Conservation (phyloP, 2,888 invertebrate genomes). For the Mythimna vitellina region DNA sequence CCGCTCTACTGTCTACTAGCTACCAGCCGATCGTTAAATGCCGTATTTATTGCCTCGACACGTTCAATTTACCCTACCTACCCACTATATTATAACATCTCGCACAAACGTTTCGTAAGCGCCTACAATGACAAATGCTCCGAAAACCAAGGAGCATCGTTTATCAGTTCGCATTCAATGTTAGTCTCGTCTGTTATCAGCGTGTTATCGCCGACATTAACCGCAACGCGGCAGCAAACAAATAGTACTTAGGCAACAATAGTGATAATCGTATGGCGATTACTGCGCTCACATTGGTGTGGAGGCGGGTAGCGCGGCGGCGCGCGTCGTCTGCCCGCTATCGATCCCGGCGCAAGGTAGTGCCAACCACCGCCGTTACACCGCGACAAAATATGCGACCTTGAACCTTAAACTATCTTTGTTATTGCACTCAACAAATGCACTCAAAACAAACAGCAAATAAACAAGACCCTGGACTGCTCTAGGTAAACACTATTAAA, state of each 20-base stretch:
- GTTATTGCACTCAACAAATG: constrained; percentile 75
- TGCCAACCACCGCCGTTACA: constrained; percentile 79
- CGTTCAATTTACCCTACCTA: constrained; percentile 54
- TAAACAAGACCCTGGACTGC: constrained; percentile 24
- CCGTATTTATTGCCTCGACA: constrained; percentile 67
- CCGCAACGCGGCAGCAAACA: constrained; percentile 70
- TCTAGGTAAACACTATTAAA: constrained; percentile 1
- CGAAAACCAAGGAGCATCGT: constrained; percentile 49
- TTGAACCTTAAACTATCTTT: constrained; percentile 84
- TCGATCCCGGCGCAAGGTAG: constrained; percentile 85
- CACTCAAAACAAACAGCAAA: constrained; percentile 53
- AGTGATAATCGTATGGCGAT: constrained; percentile 79
- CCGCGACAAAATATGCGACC: constrained; percentile 81
- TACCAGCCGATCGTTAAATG: constrained; percentile 72
- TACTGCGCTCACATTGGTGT: constrained; percentile 71
- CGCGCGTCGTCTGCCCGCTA: constrained; percentile 85
- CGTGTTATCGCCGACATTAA: constrained; percentile 71
- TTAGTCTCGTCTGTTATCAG: constrained; percentile 68
- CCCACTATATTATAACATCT: constrained; percentile 51
- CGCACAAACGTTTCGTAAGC: constrained; percentile 45
- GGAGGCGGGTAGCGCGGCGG: constrained; percentile 78
- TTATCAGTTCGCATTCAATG: constrained; percentile 66
- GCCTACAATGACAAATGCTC: constrained; percentile 45
- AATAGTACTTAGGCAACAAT: constrained; percentile 72
- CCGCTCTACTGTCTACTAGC: constrained; percentile 67